Base-by-base conservation (phyloP, 2,888 invertebrate genomes). In the Apotomis turbidana region DNA sequence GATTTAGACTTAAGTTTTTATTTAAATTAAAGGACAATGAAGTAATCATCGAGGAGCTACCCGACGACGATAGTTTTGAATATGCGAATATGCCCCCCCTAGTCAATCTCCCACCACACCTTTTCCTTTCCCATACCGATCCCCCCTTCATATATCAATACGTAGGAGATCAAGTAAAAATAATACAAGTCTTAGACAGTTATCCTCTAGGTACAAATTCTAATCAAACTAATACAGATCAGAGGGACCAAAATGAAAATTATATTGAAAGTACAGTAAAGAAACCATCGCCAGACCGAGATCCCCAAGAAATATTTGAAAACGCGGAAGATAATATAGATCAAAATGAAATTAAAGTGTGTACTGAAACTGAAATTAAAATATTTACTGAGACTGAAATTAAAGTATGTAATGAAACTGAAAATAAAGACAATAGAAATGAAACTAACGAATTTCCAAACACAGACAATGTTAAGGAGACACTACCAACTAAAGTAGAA, bases 11-110 rank as follows among this genome's bases (percentile, higher is more conserved):
- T 87, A 89, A 87, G 84, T 80, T 82, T 85, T 90, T 92, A 92
- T 90, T 91, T 72, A 62, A 92, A 92, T 93, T 94, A 90, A 94
- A 94, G 93, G 94, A 87, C 83, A 87, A 86, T 83, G 91, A 91
- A 89, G 90, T 93, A 76, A 89, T 90, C 90, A 90, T 91, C 90
- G 94, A 93, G 87, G 93, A 93, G 87, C 86, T 91, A 79, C 90
- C 85, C 77, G 93, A 92, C 85, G 90, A 90, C 87, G 91, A 93
- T 87, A 82, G 78, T 83, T 84, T 88, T 85, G 88, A 89, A 84
- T 91, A 87, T 90, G 80, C 89, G 78, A 90, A 88, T 87, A 93
- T 93, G 89, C 91, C 93, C 80, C 87, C 90, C 78, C 88, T 93
- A 79, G 83, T 91, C 76, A 87, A 89, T 81, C 75, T 87, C 76